Conservation (phyloP, 2,888 invertebrate species). For the Acanthosepion lycidas region DNA sequence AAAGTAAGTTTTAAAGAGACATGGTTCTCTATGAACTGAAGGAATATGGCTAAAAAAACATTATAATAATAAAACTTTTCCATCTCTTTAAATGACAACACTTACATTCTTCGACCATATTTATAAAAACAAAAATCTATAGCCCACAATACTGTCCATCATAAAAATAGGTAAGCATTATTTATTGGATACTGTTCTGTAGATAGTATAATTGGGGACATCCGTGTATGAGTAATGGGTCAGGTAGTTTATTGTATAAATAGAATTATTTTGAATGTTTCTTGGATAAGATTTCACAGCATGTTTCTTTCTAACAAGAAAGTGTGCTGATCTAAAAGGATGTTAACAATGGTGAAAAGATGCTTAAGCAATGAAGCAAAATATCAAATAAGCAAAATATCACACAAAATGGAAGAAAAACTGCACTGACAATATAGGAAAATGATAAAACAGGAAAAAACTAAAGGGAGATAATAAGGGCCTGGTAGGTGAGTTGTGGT, state of each 20-base stretch:
- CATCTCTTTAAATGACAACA: not conserved
- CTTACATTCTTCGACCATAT: too few relatives aligned
- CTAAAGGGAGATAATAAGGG: too few relatives aligned
- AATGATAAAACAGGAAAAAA: not conserved
- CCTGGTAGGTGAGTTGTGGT: too few relatives aligned
- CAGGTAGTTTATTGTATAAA: not conserved
- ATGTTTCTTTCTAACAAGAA: slow-evolving; percentile 18
- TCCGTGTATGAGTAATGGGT: not conserved
- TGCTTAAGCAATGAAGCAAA: not conserved
- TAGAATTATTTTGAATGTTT: not conserved
- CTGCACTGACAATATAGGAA: not conserved
- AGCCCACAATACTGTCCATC: not conserved
- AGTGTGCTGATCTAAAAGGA: not conserved
- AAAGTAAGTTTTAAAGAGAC: too few relatives aligned
- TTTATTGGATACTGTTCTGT: not conserved
- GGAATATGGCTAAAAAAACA: too few relatives aligned
- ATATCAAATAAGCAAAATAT: not conserved
- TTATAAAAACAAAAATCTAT: not conserved
- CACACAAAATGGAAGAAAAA: slow-evolving; percentile 36
- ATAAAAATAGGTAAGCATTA: not conserved
- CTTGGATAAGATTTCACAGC: not conserved
- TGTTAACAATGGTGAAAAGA: not conserved
- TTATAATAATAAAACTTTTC: not conserved
- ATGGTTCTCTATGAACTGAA: too few relatives aligned
- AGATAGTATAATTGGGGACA: not conserved